Base-by-base conservation (phyloP, 30 jellyfish, hydroid and myxozoan species). In the Chrysaora quinquecirrha region DNA sequence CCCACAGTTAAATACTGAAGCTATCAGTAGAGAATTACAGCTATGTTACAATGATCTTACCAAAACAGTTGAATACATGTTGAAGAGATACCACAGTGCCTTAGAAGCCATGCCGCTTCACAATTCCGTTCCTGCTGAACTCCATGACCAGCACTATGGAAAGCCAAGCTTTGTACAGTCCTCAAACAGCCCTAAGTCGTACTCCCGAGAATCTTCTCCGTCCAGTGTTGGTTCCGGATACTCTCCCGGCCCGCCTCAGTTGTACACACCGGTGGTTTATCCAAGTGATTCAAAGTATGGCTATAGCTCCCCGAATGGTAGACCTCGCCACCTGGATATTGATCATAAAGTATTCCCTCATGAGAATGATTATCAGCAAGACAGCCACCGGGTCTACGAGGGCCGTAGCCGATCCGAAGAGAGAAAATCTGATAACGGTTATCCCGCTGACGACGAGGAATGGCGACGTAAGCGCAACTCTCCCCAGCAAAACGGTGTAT, bases 241-340 rank as follows among this genome's bases (percentile, higher is more conserved):
- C 48, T 78, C 89, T 0, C 89, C 89, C 21, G 89, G 89, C 62
- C 89, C 82, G 6, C 80, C 89, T 1, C 82, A 64, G 74, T 31
- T 62, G 63, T 78, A 63, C 58, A 78, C 89, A 12, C 89, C 89
- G 4, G 89, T 78, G n/a, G 89, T 78, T 61, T 78, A 78, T 48
- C 89, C 89, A 12, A 78, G 89, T 66, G 89, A 78, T 64, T 71
- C 82, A 24, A 78, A 64, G 38, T 64, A 78, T 31, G 89, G 64
- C 35, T 63, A 47, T 11, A 16, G 50, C 20, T 10, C 32, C 29
- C 6, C 68, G 54, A 38, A 38, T 14, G 54, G 54, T 38, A 14
- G 12, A 2, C 19, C 68, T 2, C 24, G 68, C 29, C 68, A 52
- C 68, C 6, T 16, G 29, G 68, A 52, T 19, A 20, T 52, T 7